phyloP scores from a whole-genome alignment of 2,113 vertebrate species.

The Calypte anna region DNA sequence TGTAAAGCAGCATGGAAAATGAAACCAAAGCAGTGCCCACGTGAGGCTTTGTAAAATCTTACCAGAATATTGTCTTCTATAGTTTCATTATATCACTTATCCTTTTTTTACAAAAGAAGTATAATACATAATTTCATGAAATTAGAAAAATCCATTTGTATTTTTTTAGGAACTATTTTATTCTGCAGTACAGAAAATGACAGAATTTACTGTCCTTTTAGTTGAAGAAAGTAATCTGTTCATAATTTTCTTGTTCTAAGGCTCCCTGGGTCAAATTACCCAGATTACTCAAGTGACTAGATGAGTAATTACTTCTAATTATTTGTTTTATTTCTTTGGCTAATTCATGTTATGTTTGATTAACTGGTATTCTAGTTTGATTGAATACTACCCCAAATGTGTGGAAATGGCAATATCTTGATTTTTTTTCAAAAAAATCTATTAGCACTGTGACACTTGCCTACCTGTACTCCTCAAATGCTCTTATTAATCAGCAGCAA shows the following conservation, averaged over 20 bases:
- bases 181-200: background rate
- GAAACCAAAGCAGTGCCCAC: background rate
- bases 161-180: background rate
- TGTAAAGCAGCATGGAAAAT: background rate
- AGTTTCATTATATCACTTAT: background rate
- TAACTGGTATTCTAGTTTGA: background rate
- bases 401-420: background rate
- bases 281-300: background rate
- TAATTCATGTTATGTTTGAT: background rate
- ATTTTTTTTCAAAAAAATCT: background rate
- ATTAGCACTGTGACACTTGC: background rate
- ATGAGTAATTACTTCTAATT: background rate
- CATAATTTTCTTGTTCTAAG: background rate
- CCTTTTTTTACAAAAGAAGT: background rate
- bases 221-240: background rate
- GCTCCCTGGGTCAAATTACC: background rate
- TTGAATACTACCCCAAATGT: background rate
- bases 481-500: background rate
- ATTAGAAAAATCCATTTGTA: background rate
- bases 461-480: background rate
- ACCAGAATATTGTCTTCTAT: background rate
- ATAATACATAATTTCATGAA: background rate
- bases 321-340: background rate
- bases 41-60: background rate
- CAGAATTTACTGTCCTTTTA: background rate